Percentiles rank a stretch among this genome's conserved stretches.
Conservation (phyloP, 1,140 invertebrate genomes). For the Drosophila lacertosa region DNA sequence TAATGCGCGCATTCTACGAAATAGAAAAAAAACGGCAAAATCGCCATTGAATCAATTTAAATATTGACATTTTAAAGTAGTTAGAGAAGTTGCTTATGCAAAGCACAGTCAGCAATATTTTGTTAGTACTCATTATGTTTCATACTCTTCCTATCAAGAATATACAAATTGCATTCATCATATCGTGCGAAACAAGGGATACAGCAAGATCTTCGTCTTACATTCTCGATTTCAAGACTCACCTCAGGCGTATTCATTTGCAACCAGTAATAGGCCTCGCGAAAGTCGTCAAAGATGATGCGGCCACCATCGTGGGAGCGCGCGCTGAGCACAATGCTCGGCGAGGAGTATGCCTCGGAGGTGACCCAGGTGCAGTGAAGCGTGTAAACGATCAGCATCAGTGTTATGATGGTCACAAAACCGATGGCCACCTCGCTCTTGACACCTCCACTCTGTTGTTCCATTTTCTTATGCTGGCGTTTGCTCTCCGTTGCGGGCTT, state of each 20-base stretch:
- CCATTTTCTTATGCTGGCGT: slow-evolving; percentile 88
- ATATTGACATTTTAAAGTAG: not conserved
- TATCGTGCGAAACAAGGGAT: not conserved
- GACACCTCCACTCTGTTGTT: slow-evolving; percentile 92
- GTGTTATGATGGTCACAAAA: slow-evolving; percentile 93
- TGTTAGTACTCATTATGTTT: slow-evolving; percentile 81
- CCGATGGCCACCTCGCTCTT: slow-evolving; percentile 94
- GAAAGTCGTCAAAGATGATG: slow-evolving; percentile 98
- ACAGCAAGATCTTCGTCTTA: no score
- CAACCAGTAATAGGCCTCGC: slow-evolving; percentile 99
- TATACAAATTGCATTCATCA: slow-evolving; percentile 68
- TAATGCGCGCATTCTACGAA: slow-evolving; percentile 94
- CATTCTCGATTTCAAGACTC: slow-evolving; percentile 40
- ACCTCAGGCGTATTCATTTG: slow-evolving; percentile 97
- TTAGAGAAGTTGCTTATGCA: not conserved
- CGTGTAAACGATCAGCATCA: slow-evolving; percentile 95
- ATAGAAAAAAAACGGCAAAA: not conserved
- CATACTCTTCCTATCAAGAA: slow-evolving; percentile 81
- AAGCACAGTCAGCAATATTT: slow-evolving; percentile 48
- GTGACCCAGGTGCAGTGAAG: slow-evolving; percentile 99
- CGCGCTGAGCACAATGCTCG: slow-evolving; percentile 98
- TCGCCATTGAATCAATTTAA: not conserved
- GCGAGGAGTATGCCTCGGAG: slow-evolving; percentile 98
- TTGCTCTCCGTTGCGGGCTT: slow-evolving; percentile 76
- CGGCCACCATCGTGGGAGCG: slow-evolving; percentile 95